Evolutionary conservation across 2,113 vertebrate species (phyloP), one percentile per base, ranked within the genome.

Genomic region (Nematolebias whitei): DNA sequence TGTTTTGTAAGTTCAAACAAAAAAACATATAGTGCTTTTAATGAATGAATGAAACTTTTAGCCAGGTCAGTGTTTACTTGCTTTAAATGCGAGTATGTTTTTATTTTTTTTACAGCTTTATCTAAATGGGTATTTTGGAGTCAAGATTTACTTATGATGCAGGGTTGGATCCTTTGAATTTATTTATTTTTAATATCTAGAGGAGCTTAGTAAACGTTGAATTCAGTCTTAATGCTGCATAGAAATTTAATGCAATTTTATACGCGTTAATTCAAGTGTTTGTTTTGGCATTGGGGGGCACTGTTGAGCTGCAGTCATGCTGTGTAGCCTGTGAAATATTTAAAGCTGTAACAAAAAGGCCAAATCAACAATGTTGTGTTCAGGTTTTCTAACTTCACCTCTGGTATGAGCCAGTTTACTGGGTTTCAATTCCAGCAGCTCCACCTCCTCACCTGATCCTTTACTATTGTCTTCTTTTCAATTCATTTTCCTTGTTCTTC

Each of bases 391-490:
- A 79, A 82, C 73, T 69, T 64, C 65, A 72, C 76, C 78, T 76
- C 55, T 70, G 82, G 74, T 68, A 78, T 82, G 70, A 79, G 61
- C 26, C 73, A 60, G 43, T 70, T 75, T 52, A 66, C 62, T 69
- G 54, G 40, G 47, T 22, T 10, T 83, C 74, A 79, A 11, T 63
- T 65, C 23, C 60, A 59, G 35, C 57, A 56, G 76, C 86, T 85
- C 89, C 79, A 24, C 86, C 85, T 71, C 79, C 81, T 90, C 87
- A 89, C 84, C 84, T 89, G 87, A 89, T 84, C 58, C 54, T 52
- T 78, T 23, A 6, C 51, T 35, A 50, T 63, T 82, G 63, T 78
- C 39, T 68, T 24, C 49, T 53, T 71, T 53, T 56, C 51, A 56
- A 22, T 32, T 69, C 40, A 39, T 12, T 59, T 66, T 56, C n/a